Evolutionary conservation across 2,888 invertebrate genomes (phyloP).

Genomic region (Rhamnusium bicolor): DNA sequence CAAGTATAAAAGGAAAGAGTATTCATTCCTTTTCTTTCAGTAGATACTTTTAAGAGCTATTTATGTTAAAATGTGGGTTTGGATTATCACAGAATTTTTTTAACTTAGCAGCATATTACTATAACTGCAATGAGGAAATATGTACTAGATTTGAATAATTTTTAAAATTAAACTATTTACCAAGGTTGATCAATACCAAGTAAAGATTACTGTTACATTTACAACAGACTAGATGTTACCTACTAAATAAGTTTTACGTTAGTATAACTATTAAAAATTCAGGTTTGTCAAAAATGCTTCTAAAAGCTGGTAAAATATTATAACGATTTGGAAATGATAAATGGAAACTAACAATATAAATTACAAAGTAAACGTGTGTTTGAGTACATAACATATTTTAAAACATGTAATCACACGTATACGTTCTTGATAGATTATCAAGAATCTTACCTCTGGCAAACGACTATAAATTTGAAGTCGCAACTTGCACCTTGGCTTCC

Average conservation of each 20-base stretch:
- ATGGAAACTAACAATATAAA: neutral
- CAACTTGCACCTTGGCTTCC: conserved; percentile 8
- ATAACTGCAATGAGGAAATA: no score
- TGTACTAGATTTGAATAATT: no score
- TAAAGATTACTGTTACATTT: no score
- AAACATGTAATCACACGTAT: conserved; percentile 34
- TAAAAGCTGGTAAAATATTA: no score
- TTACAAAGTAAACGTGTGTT: neutral
- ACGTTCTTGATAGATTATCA: conserved; percentile 36
- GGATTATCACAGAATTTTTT: neutral
- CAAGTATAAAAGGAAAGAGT: neutral
- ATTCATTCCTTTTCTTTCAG: neutral
- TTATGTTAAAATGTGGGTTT: neutral
- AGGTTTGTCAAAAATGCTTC: no score
- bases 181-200: no score
- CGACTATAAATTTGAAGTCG: conserved; percentile 3
- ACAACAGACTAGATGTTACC: no score
- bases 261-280: no score
- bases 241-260: no score
- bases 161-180: no score
- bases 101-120: neutral
- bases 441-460: conserved; percentile 14
- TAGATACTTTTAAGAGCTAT: neutral
- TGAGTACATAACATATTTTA: conserved; percentile 19
- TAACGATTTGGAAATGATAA: neutral